Base-by-base conservation (phyloP, 2,888 invertebrate genomes). In the Drosophila percnosoma region DNA sequence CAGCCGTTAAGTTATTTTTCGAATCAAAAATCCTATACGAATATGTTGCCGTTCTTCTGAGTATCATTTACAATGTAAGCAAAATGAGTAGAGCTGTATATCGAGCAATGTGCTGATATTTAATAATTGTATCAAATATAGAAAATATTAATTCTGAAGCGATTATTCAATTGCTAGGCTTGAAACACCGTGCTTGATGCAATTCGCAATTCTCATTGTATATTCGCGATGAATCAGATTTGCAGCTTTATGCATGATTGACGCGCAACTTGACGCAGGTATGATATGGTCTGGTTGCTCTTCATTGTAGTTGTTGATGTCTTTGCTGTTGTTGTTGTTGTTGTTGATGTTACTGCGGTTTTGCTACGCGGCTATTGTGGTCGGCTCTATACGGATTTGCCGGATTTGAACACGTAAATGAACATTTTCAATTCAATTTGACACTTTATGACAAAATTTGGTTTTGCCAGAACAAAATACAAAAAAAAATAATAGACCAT, bases 381-480 rank as follows among this genome's bases (percentile, higher is more conserved):
- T 80, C 62, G 64, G 51, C 60, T 75, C 55, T 71, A 63, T 58
- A 40, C 40, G 73, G 75, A 86, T 77, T 88, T 73, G 66, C 65
- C 72, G 74, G 87, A 87, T 80, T 87, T 89, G 68, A 75, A 66
- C 78, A 84, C 87, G 82, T 84, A 87, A 78, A 90, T 90, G 82
- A 75, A 89, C 80, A 89, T 90, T 83, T 90, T 80, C 82, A 84
- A 90, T 90, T 89, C 90, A 70, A 82, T 90, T 89, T 87, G 87
- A 87, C 82, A 87, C 82, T 90, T 87, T 87, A 78, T 87, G 90
- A 74, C 89, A 90, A 90, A 89, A 73, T 87, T 87, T 89, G 85
- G 90, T 82, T 90, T 49, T 49, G 58, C 45, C 61, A 38, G 51
- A 61, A n/a, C 38, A 31, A 64, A 53, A 38, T 33, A 55, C 34